These are phyloP conservation scores for Sylvilagus bachmani DNA, from an alignment of 2,113 vertebrate species.

Conservation along the genomic window DNA sequence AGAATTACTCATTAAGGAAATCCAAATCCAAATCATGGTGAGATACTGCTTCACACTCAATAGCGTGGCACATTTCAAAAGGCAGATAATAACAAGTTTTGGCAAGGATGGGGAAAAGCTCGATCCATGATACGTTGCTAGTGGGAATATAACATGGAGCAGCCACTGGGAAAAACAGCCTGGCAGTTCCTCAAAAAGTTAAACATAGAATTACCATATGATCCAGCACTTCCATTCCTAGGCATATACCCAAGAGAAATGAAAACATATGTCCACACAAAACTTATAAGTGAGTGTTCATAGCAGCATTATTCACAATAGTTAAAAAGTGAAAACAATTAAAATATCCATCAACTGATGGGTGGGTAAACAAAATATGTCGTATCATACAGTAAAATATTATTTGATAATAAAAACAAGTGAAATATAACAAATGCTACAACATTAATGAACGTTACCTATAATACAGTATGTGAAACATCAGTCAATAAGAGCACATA, in stretches of 20 bases:
- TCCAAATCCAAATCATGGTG: not conserved
- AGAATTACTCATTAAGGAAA: not conserved
- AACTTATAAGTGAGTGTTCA: not conserved
- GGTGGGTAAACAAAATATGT: not conserved
- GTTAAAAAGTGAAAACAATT: not conserved
- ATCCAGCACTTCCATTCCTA: constrained; percentile 4
- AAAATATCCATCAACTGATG: not conserved
- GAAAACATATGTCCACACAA: not conserved
- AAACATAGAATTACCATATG: not conserved
- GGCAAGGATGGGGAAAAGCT: not conserved
- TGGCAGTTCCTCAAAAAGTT: constrained; percentile 6
- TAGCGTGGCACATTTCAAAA: not conserved
- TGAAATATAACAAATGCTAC: not conserved
- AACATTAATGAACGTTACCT: not conserved
- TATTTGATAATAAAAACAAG: not conserved
- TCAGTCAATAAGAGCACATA: not conserved
- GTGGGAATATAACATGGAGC: not conserved
- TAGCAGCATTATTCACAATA: not conserved
- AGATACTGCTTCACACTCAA: not conserved
- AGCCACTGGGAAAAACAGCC: not conserved
- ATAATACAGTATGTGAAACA: not conserved
- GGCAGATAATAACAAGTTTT: not conserved
- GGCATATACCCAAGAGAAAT: not conserved
- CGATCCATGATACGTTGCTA: not conserved
- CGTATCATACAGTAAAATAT: not conserved